phyloP scores from a whole-genome alignment of 2,113 vertebrate species.

The Pterocles burchelli region DNA sequence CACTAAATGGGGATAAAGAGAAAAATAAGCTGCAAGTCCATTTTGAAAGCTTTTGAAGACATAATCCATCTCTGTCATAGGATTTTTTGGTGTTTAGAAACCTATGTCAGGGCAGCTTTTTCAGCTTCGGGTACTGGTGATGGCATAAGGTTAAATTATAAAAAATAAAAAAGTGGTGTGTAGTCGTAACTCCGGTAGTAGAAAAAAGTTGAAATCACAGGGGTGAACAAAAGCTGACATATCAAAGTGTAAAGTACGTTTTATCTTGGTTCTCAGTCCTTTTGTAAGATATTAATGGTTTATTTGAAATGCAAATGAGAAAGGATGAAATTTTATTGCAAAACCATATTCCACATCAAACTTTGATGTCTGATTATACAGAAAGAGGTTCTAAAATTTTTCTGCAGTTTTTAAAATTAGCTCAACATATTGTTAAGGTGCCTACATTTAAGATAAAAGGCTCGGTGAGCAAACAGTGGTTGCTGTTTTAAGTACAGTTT shows the following conservation, averaged over 20 bases:
- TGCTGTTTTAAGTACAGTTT: not conserved
- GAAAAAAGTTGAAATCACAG: not conserved
- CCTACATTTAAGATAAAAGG: not conserved
- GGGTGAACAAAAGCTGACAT: slow-evolving; percentile 20
- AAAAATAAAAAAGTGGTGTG: not conserved
- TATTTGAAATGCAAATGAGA: slow-evolving; percentile 66
- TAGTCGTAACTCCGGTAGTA: not conserved
- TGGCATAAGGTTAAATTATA: not conserved
- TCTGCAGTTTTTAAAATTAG: not conserved
- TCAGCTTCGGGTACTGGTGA: not conserved
- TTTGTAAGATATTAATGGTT: slow-evolving; percentile 52
- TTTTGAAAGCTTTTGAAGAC: slow-evolving; percentile 14
- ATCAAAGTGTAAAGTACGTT: slow-evolving; percentile 21
- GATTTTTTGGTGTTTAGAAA: not conserved
- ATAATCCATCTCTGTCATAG: not conserved
- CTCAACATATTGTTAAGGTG: not conserved
- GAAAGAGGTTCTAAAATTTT: not conserved
- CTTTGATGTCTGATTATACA: slow-evolving; percentile 44
- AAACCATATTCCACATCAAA: slow-evolving; percentile 14
- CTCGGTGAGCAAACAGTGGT: not conserved
- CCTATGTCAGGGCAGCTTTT: not conserved
- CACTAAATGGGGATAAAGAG: not conserved
- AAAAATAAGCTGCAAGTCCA: not conserved
- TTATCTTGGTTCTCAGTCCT: slow-evolving; percentile 23
- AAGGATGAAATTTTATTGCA: not conserved